phyloP scores from a whole-genome alignment of 2,888 invertebrate genomes.

The Eucera pruinosa region DNA sequence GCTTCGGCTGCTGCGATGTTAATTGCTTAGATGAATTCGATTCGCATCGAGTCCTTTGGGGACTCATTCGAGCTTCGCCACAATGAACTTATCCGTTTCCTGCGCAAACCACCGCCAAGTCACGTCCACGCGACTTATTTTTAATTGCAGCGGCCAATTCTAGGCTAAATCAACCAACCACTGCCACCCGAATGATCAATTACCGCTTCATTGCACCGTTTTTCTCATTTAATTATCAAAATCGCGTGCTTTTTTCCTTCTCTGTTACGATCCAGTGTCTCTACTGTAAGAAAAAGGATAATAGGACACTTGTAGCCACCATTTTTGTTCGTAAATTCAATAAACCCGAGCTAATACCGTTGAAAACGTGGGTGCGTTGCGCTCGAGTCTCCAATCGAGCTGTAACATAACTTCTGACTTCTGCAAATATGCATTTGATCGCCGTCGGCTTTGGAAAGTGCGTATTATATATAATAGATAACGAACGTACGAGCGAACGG shows the following conservation, averaged over 20 bases:
- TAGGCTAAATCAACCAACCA: too few relatives aligned
- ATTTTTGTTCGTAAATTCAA: too few relatives aligned
- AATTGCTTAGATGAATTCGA: slow-evolving; percentile 72
- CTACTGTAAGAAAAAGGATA: too few relatives aligned
- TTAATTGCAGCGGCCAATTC: too few relatives aligned
- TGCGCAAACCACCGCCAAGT: slow-evolving; percentile 45
- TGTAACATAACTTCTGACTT: slow-evolving; percentile 2
- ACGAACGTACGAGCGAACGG: slow-evolving; percentile 14
- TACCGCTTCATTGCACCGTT: too few relatives aligned
- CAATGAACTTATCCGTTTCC: slow-evolving; percentile 63
- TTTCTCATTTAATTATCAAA: too few relatives aligned
- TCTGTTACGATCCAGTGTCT: too few relatives aligned
- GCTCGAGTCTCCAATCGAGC: neutral
- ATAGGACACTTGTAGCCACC: too few relatives aligned
- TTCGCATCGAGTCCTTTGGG: slow-evolving; percentile 58
- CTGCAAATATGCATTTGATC: slow-evolving; percentile 8
- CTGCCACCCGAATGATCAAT: too few relatives aligned
- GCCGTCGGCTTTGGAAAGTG: slow-evolving; percentile 40
- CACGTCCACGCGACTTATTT: slow-evolving; percentile 64
- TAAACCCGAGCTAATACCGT: slow-evolving; percentile 1
- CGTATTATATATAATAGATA: neutral
- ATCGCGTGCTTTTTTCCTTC: too few relatives aligned
- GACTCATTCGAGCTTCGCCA: slow-evolving; percentile 42
- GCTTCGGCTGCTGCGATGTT: slow-evolving; percentile 74
- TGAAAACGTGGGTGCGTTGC: slow-evolving; percentile 17